Evolutionary conservation across 1,140 invertebrate species (phyloP), one percentile per base, ranked within the genome.

Genomic region (Hormaphis cornu): DNA sequence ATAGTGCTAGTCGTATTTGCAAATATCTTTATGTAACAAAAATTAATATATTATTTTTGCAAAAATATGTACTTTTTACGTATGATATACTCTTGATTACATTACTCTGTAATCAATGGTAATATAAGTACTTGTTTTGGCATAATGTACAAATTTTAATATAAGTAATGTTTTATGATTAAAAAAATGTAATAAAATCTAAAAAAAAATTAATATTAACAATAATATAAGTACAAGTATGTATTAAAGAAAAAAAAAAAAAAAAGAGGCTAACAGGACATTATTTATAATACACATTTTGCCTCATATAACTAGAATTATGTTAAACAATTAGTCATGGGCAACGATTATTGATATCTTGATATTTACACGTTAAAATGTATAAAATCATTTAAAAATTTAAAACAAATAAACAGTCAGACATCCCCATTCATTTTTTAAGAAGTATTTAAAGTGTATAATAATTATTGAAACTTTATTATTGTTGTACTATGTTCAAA

Each of bases 101-200:
- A 10, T n/a, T 33, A 35, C 35, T 56, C 12, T 56, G 30, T 56
- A 37, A 12, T 58, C 35, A 58, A 40, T 40, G 22, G 24, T 63
- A 48, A 48, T 63, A 48, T n/a, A 61, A 61, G 12, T 28, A 61
- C 56, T 63, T 61, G 42, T 61, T 63, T 63, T 14, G 28, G 28
- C 44, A 50, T 66, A 50, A 66, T 66, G 61, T 66, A 66, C 61
- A 66, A 48, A 35, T 50, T 66, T 66, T 66, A 66, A 63, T 50
- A 33, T 66, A 66, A 66, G 28, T 24, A 50, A 66, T 48, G 33
- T 33, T 61, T 61, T 63, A 66, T 50, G 28, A 22, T 50, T 35
- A 50, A 48, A 30, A 63, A 48, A 63, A 59, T 33, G 16, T 22
- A 66, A 48, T 33, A 24, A 8, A 10, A 66, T 33, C 33, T 18